Conservation (phyloP, 2,113 vertebrate genomes). For the Scytalopus superciliaris region DNA sequence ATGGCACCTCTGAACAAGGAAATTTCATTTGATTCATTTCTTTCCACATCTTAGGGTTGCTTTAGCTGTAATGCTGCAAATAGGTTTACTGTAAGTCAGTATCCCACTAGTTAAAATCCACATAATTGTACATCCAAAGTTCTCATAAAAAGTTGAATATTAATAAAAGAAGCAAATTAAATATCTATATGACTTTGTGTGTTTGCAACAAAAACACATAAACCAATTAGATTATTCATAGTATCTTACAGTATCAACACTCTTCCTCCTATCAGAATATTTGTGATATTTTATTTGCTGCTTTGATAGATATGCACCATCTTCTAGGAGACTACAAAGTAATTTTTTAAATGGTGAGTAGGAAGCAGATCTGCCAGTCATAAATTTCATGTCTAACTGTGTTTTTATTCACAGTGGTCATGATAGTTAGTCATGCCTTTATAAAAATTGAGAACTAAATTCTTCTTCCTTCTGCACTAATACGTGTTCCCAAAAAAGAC, state of each 20-base stretch:
- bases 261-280: conserved; percentile 19
- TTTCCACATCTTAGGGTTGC: conserved; percentile 39
- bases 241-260: neutral
- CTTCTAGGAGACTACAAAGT: neutral
- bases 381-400: conserved; percentile 26
- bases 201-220: neutral
- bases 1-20: conserved; percentile 40
- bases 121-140: conserved; percentile 34
- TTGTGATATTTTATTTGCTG: neutral
- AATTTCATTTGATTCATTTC: conserved; percentile 60
- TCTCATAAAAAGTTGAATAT: conserved; percentile 23
- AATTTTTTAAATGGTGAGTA: neutral
- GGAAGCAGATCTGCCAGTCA: neutral
- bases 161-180: conserved; percentile 30
- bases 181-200: neutral
- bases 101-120: conserved; percentile 30
- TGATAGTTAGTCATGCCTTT: neutral
- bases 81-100: conserved; percentile 29
- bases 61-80: conserved; percentile 6
- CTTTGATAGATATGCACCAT: neutral
- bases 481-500: neutral
- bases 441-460: neutral
- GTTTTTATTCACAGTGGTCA: neutral
- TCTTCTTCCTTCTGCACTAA: neutral
- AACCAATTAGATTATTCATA: conserved; percentile 45